Conservation (phyloP, 2,113 vertebrate genomes). For the Motacilla alba region DNA sequence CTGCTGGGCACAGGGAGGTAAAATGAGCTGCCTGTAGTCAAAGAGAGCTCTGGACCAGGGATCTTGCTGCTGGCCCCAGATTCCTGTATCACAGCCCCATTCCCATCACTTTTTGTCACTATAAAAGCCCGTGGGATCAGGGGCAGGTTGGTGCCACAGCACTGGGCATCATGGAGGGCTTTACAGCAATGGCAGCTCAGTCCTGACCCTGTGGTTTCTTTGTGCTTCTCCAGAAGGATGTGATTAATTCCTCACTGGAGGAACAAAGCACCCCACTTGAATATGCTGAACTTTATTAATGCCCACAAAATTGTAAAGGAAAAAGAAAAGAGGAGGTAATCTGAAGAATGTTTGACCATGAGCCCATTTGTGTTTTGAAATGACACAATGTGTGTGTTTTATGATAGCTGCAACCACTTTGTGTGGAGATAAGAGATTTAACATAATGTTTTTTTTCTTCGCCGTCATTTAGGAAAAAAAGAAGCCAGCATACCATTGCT, state of each 20-base stretch:
- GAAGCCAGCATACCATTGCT: constrained; percentile 17
- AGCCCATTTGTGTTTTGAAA: constrained; percentile 46
- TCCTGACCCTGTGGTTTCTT: not conserved
- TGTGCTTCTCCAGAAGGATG: not conserved
- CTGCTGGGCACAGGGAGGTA: not conserved
- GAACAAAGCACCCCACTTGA: not conserved
- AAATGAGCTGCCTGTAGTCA: not conserved
- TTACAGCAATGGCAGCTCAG: not conserved
- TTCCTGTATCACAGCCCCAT: not conserved
- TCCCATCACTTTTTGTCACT: not conserved
- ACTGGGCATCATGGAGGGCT: not conserved
- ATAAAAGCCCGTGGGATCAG: not conserved
- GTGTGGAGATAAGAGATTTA: constrained; percentile 36
- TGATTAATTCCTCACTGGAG: not conserved
- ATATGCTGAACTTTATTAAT: not conserved
- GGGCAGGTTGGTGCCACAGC: not conserved
- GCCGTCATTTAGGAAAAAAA: not conserved
- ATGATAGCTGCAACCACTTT: constrained; percentile 47
- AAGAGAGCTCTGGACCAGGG: not conserved
- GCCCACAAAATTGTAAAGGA: not conserved
- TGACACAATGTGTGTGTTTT: constrained; percentile 64
- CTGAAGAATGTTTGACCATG: constrained; percentile 33
- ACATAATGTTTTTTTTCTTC: not conserved
- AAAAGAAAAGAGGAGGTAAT: constrained; percentile 5
- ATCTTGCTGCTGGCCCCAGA: not conserved